Evolutionary conservation across 2,888 invertebrate genomes (phyloP).

Genomic region (Theretra japonica): DNA sequence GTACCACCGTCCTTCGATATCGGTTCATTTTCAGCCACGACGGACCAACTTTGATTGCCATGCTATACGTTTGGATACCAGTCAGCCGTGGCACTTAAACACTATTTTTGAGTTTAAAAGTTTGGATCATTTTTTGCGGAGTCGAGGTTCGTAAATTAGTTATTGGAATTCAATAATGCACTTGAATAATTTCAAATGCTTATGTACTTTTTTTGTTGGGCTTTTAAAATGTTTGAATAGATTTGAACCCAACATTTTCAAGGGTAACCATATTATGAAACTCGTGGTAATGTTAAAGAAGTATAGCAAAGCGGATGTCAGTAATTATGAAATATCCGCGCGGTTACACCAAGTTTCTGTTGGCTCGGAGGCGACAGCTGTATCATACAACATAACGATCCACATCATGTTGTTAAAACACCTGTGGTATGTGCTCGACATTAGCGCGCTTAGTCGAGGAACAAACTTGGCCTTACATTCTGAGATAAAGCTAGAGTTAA

Average conservation of each 20-base stretch:
- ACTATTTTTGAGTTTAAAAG: background rate
- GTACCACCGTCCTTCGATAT: background rate
- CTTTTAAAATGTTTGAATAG: too few species aligned
- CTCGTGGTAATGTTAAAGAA: background rate
- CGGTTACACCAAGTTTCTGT: background rate
- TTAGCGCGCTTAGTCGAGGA: background rate
- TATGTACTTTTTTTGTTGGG: too few species aligned
- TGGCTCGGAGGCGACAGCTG: background rate
- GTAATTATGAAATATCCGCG: constrained; percentile 17
- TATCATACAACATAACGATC: background rate
- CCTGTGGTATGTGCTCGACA: background rate
- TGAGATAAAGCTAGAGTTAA: too few species aligned
- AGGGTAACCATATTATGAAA: background rate
- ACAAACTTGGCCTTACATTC: background rate
- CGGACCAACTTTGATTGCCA: constrained; percentile 16
- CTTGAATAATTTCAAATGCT: too few species aligned
- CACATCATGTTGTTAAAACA: background rate
- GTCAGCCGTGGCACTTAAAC: background rate
- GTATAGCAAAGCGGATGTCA: background rate
- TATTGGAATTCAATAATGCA: background rate
- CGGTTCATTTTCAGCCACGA: constrained; percentile 8
- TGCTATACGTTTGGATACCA: background rate
- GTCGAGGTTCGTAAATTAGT: background rate
- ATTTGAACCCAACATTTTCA: too few species aligned
- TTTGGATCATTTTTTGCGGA: background rate